Percentiles rank a stretch among this genome's conserved stretches.
These are phyloP conservation scores for Mareca strepera DNA, from an alignment of 2,797 vertebrate species.

Conservation along the genomic window DNA sequence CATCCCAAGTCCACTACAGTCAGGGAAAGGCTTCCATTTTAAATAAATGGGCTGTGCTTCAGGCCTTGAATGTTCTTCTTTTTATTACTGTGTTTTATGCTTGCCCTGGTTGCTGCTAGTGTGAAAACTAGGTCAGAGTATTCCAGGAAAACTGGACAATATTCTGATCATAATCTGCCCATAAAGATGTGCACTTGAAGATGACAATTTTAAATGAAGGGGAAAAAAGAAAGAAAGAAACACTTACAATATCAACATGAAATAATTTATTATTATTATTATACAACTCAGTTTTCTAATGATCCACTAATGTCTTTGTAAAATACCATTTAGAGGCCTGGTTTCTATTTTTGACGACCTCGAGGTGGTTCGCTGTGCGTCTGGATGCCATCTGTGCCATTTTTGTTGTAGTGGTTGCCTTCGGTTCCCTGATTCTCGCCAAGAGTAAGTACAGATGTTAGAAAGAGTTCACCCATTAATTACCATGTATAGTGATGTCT, in stretches of 20 bases:
- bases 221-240: not conserved
- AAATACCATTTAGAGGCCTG: constrained; percentile 85
- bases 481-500: constrained; percentile 51
- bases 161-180: not conserved
- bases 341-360: constrained; percentile 94
- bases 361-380: constrained; percentile 93
- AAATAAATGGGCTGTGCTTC: not conserved
- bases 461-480: constrained; percentile 54
- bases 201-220: not conserved
- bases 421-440: constrained; percentile 88
- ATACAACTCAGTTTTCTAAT: not conserved
- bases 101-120: not conserved
- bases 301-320: constrained; percentile 15
- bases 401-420: constrained; percentile 87
- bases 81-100: not conserved
- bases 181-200: not conserved
- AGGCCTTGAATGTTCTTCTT: not conserved
- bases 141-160: not conserved
- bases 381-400: constrained; percentile 94
- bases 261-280: not conserved
- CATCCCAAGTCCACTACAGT: not conserved
- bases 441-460: constrained; percentile 83
- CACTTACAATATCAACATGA: not conserved
- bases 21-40: not conserved
- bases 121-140: not conserved